phyloP scores from a whole-genome alignment of 2,797 vertebrate species.

The Catharus ustulatus region DNA sequence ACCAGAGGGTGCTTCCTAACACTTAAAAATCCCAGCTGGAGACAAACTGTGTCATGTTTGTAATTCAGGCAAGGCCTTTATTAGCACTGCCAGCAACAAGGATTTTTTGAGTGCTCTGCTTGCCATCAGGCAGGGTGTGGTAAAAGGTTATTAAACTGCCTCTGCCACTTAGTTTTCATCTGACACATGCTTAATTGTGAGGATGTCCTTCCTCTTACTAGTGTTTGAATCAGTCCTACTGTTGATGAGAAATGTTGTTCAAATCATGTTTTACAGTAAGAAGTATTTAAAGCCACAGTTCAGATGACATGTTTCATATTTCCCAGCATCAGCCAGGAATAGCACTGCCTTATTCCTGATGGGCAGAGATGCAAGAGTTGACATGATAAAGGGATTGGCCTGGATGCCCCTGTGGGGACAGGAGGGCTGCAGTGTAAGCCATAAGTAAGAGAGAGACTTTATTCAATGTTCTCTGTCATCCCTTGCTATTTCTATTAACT shows the following conservation, averaged over 20 bases:
- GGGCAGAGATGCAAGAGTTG: not conserved
- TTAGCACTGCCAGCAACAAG: not conserved
- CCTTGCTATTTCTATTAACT: not conserved
- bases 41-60: not conserved
- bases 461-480: not conserved
- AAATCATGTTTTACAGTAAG: not conserved
- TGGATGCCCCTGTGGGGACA: not conserved
- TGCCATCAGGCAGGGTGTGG: constrained; percentile 27
- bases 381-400: not conserved
- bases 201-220: constrained; percentile 61
- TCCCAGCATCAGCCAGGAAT: not conserved
- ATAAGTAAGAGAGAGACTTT: not conserved
- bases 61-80: not conserved
- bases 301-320: not conserved
- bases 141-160: not conserved
- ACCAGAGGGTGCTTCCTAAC: not conserved
- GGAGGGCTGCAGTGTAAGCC: not conserved
- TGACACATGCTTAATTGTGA: constrained; percentile 61
- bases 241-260: not conserved
- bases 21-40: not conserved
- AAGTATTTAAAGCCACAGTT: not conserved
- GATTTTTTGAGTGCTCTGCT: not conserved
- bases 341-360: not conserved
- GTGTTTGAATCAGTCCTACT: not conserved
- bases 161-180: constrained; percentile 2